Evolutionary conservation across 2,888 invertebrate genomes (phyloP), one percentile per base, ranked within the genome.

Genomic region (Drosophila fungiperda): DNA sequence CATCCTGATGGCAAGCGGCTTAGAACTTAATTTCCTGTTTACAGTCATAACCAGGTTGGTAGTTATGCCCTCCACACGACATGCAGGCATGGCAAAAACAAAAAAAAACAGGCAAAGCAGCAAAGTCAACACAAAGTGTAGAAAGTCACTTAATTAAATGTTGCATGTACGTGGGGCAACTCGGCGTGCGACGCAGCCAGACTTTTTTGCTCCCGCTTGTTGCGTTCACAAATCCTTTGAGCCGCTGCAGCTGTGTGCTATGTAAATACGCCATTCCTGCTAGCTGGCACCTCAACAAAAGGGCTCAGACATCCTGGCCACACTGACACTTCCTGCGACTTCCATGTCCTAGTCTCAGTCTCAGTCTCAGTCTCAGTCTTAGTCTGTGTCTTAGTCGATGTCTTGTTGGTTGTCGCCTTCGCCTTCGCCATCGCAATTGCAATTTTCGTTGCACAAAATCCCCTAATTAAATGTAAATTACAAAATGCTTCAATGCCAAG

Each of bases 401-500:
- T 20, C 54, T 35, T 42, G 29, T 35, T 42, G 29, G 62, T 36
- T 54, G 54, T 72, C 49, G 55, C 4, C 58, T 12, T 29, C 33
- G 65, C 65, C 49, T 49, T 72, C 49, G 55, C 4, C 58, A 9
- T 29, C 33, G 65, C 65, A 76, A 76, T 63, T 79, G 82, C 78
- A 81, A 82, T 82, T 79, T 80, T 58, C 63, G 77, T 63, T 79
- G 74, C 76, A 79, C 74, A 77, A 90, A 87, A 82, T 83, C 79
- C 81, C 69, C 83, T 83, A 87, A 90, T 87, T 88, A 87, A 90
- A 87, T 86, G 90, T 83, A 88, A 88, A 87, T 87, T 90, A 86
- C 89, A 90, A 88, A 86, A 83, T 79, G 86, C 76, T 82, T 75
- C 80, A 85, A 76, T 77, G 87, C 78, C 77, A 77, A 77, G 68